Base-by-base conservation (phyloP, 1,140 invertebrate species). In the Muscidifurax raptorellus region DNA sequence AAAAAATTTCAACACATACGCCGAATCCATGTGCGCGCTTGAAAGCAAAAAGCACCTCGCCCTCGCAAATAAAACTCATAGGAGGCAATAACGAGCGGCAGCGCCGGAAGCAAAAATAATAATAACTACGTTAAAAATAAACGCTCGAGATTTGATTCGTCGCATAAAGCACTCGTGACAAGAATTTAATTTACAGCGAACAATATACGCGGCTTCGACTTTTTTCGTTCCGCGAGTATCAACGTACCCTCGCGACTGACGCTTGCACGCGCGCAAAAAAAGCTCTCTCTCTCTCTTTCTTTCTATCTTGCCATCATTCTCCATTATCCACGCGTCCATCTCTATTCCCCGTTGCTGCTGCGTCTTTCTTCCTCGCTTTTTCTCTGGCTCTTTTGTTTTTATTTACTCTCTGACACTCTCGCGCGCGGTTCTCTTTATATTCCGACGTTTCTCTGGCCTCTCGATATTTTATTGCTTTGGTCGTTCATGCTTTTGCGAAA, bases 401-500 rank as follows among this genome's bases (percentile, higher is more conserved):
- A 13, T 79, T 25, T n/a, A n/a, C 66, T 27, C 32, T 78, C 28
- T 44, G 22, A 36, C 36, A 27, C 40, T 72, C 47, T 25, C 15
- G 64, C 0, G 64, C 83, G n/a, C n/a, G n/a, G n/a, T n/a, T 83
- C 79, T 86, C 78, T 64, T 80, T 78, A 52, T 82, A 36, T 74
- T 75, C 40, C 75, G 66, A 87, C 32, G 64, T 83, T 79, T 80
- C 47, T 52, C 47, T 6, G 52, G 18, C 6, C 52, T n/a, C 22
- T 59, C 52, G 52, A 59, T 59, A 59, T 59, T 59, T 59, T 22
- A 59, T 59, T 59, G 6, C 52, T 59, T 7, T 22, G 1, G 5
- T n/a, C 44, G 15, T 47, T 13, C 13, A 10, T 9, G 36, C 36
- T 40, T 40, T 40, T 40, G 36, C 36, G 10, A 40, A 40, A 32